Evolutionary conservation across 2,797 vertebrate species (phyloP).

Genomic region (Phoxinus dragarum): DNA sequence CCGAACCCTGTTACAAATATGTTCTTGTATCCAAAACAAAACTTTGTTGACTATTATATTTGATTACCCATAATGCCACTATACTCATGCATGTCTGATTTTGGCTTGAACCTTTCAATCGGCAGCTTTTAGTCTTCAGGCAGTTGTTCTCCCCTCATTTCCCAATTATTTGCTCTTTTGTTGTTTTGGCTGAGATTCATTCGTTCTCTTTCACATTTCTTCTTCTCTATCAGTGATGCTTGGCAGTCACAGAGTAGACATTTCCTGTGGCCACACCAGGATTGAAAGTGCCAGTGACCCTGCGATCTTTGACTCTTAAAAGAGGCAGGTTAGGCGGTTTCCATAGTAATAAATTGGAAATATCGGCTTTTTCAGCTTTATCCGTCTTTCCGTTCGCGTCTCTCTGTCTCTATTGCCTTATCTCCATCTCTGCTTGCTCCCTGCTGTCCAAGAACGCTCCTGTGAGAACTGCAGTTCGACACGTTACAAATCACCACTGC

Average conservation of each 20-base stretch:
- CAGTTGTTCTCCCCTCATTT: slow-evolving; percentile 3
- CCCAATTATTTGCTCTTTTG: slow-evolving; percentile 32
- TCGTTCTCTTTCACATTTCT: neutral
- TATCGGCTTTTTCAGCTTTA: slow-evolving; percentile 18
- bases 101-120: slow-evolving; percentile 19
- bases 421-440: slow-evolving; percentile 25
- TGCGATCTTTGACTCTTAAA: slow-evolving; percentile 67
- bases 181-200: neutral
- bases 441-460: slow-evolving; percentile 38
- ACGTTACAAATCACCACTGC: slow-evolving; percentile 22
- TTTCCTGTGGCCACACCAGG: slow-evolving; percentile 48
- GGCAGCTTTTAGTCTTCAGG: slow-evolving; percentile 33
- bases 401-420: slow-evolving; percentile 13
- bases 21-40: slow-evolving; percentile 55
- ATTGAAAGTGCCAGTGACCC: slow-evolving; percentile 54
- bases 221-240: slow-evolving; percentile 7
- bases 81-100: slow-evolving; percentile 36
- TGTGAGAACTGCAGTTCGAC: slow-evolving; percentile 25
- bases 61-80: slow-evolving; percentile 39
- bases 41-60: slow-evolving; percentile 51
- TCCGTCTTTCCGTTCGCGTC: neutral
- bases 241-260: slow-evolving; percentile 25
- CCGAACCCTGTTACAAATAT: slow-evolving; percentile 35
- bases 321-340: slow-evolving; percentile 68
- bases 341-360: slow-evolving; percentile 68